A percentile compares a stretch with the other conserved stretches of the same genome.
Evolutionary conservation across 2,797 vertebrate genomes (phyloP).

Genomic region (Picus viridis): DNA sequence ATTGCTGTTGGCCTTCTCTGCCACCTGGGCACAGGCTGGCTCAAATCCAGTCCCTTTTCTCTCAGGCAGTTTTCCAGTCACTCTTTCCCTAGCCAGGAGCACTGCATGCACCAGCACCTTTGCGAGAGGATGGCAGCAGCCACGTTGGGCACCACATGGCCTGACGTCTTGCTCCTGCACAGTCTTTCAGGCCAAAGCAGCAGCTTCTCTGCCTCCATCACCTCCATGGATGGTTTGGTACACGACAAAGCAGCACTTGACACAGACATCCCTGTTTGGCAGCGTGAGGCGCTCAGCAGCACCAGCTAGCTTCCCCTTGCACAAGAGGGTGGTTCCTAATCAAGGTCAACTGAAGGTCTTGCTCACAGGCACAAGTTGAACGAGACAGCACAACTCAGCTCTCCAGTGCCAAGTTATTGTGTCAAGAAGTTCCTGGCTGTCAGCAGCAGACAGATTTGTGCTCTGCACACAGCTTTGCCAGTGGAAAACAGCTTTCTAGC

Average conservation of each 20-base stretch:
- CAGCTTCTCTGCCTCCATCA: neutral
- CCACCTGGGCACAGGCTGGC: neutral
- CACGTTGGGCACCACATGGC: accelerated
- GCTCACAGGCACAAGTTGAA: neutral
- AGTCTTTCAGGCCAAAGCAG: neutral
- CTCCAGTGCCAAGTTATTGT: neutral
- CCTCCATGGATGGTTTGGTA: accelerated
- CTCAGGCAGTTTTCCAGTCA: no score
- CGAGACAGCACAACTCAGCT: accelerated
- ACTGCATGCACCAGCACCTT: neutral
- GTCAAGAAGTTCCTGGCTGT: neutral
- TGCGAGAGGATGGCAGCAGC: neutral
- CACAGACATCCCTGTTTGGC: accelerated
- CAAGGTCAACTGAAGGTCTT: neutral
- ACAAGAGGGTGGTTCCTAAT: accelerated
- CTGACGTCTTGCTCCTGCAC: accelerated
- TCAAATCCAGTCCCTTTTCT: neutral
- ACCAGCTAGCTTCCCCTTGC: neutral
- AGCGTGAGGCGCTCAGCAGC: accelerated
- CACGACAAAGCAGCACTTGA: neutral
- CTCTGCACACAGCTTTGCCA: neutral
- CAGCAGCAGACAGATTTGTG: neutral
- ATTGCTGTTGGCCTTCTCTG: neutral
- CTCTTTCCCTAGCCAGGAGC: no score
- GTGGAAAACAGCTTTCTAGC: neutral